A percentile compares a stretch with the other conserved stretches of the same genome.
Conservation (phyloP, 2,797 vertebrate genomes). For the Eurystomus glaucurus region DNA sequence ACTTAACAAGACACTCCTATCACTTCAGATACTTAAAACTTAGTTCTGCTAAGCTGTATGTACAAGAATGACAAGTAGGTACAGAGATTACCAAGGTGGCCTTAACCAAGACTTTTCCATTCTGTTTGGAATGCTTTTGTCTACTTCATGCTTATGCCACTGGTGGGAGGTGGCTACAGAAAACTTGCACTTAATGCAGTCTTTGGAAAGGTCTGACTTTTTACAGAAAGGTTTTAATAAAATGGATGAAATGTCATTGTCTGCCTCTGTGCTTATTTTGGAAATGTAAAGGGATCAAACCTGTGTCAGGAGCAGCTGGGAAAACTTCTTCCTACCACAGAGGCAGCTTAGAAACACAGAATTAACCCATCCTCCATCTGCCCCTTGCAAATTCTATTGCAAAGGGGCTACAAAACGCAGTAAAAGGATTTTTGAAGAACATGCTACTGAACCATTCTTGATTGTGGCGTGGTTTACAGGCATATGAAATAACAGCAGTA, state of each 20-base stretch:
- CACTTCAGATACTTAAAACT: neutral
- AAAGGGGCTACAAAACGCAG: neutral
- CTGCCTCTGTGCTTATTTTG: neutral
- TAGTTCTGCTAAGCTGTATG: neutral
- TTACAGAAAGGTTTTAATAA: neutral
- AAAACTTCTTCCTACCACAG: neutral
- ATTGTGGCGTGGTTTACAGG: neutral
- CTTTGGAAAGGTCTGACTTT: neutral
- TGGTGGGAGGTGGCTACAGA: neutral
- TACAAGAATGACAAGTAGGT: neutral
- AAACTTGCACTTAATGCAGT: neutral
- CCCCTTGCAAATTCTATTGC: neutral
- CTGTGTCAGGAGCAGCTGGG: neutral
- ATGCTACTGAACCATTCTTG: neutral
- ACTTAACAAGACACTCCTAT: neutral
- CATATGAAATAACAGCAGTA: neutral
- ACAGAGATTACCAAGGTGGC: neutral
- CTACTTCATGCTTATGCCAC: neutral
- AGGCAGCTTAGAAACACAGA: neutral
- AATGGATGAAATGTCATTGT: neutral
- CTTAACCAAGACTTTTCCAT: neutral
- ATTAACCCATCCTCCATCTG: neutral
- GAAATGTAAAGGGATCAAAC: neutral
- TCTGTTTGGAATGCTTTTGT: neutral
- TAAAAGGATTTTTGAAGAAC: neutral